Conservation (phyloP, 2,113 vertebrate species). For the Phylloscopus trochilus region DNA sequence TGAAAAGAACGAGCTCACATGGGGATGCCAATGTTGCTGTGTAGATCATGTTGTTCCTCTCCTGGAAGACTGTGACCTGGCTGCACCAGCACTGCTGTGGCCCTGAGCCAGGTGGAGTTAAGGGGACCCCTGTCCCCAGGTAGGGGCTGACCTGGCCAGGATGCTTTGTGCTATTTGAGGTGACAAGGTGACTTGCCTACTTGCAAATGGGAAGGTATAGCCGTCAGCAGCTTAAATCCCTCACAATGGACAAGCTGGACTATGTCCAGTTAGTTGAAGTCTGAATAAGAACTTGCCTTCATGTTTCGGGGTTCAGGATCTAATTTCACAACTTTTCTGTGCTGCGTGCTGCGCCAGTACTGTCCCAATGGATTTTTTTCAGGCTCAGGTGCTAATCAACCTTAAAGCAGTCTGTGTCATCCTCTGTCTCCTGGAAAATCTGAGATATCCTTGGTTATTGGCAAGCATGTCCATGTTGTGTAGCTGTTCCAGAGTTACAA, state of each 20-base stretch:
- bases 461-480: neutral
- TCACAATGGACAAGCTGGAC: neutral
- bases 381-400: neutral
- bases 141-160: neutral
- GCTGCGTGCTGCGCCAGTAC: neutral
- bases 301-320: neutral
- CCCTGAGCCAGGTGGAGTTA: neutral
- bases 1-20: neutral
- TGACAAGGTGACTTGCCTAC: neutral
- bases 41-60: neutral
- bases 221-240: neutral
- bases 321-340: neutral
- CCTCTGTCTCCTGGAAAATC: neutral
- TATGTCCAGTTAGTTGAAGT: neutral
- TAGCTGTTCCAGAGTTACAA: neutral
- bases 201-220: neutral
- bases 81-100: neutral
- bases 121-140: neutral
- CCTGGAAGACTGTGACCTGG: neutral
- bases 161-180: neutral
- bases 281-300: neutral
- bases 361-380: neutral
- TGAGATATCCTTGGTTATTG: neutral
- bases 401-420: neutral
- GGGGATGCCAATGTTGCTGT: neutral